phyloP scores from a whole-genome alignment of 1,140 invertebrate genomes.

The Ruditapes philippinarum region DNA sequence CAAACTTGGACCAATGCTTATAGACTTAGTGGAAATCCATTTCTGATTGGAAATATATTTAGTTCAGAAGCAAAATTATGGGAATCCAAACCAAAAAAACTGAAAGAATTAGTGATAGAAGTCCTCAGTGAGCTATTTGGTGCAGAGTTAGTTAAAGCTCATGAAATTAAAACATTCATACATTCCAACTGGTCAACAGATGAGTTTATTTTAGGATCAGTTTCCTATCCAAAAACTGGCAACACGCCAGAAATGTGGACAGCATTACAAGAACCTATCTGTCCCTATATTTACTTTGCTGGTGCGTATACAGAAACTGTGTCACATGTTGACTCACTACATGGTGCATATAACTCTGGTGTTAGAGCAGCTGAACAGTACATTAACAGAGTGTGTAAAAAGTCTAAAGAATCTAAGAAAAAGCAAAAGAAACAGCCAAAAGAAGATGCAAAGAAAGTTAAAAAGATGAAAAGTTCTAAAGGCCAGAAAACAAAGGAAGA shows the following conservation, averaged over 20 bases:
- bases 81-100: slow-evolving; percentile 70
- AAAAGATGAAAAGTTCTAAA: slow-evolving; percentile 12
- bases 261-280: slow-evolving; percentile 69
- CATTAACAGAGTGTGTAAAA: slow-evolving; percentile 63
- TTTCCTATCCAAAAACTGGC: slow-evolving; percentile 75
- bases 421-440: slow-evolving; percentile 44
- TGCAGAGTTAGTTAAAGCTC: slow-evolving; percentile 59
- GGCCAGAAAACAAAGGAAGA: slow-evolving; percentile 4
- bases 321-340: slow-evolving; percentile 70
- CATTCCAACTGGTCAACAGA: slow-evolving; percentile 75
- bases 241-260: slow-evolving; percentile 69
- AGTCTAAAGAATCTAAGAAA: slow-evolving; percentile 39
- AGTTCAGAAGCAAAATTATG: slow-evolving; percentile 65
- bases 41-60: slow-evolving; percentile 68
- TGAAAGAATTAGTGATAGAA: slow-evolving; percentile 65
- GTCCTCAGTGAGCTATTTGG: slow-evolving; percentile 74
- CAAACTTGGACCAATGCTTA: slow-evolving; percentile 76
- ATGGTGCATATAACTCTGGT: slow-evolving; percentile 79
- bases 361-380: slow-evolving; percentile 73
- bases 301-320: slow-evolving; percentile 75
- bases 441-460: slow-evolving; percentile 34
- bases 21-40: slow-evolving; percentile 64
- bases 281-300: slow-evolving; percentile 79
- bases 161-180: slow-evolving; percentile 68
- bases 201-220: slow-evolving; percentile 64